phyloP scores from a whole-genome alignment of 2,888 invertebrate species.

The Eutolmus rufibarbis region DNA sequence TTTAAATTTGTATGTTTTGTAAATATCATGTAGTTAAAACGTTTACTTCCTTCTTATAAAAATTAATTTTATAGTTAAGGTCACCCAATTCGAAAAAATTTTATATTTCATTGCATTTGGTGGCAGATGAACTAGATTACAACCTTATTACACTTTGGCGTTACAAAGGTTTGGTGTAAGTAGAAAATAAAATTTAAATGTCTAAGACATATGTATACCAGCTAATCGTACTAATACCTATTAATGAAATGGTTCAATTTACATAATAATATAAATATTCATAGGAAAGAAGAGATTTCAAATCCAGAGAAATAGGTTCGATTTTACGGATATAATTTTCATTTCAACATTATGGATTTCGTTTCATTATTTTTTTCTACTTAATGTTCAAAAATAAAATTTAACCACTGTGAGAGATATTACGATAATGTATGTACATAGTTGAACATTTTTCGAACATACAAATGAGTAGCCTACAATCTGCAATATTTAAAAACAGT shows the following conservation, averaged over 20 bases:
- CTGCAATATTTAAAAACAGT: too few relatives aligned
- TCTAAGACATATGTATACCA: background rate
- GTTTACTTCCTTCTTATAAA: background rate
- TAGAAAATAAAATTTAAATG: background rate
- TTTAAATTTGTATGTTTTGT: conserved; percentile 1
- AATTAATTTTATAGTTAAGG: background rate
- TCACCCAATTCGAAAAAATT: background rate
- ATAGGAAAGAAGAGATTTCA: background rate
- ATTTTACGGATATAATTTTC: background rate
- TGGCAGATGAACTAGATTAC: background rate
- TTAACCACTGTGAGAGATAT: background rate
- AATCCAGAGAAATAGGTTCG: background rate
- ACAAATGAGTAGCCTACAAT: too few relatives aligned
- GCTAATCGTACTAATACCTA: background rate
- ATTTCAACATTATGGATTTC: background rate
- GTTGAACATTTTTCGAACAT: background rate
- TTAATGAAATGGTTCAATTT: background rate
- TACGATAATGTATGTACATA: too few relatives aligned
- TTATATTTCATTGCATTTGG: background rate
- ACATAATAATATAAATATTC: background rate
- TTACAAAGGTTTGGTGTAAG: background rate
- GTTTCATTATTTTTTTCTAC: background rate
- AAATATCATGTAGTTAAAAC: background rate
- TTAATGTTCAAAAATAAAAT: background rate
- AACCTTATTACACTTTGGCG: background rate